These are phyloP conservation scores for Helostoma temminkii DNA, from an alignment of 2,797 vertebrate genomes.

Conservation along the genomic window DNA sequence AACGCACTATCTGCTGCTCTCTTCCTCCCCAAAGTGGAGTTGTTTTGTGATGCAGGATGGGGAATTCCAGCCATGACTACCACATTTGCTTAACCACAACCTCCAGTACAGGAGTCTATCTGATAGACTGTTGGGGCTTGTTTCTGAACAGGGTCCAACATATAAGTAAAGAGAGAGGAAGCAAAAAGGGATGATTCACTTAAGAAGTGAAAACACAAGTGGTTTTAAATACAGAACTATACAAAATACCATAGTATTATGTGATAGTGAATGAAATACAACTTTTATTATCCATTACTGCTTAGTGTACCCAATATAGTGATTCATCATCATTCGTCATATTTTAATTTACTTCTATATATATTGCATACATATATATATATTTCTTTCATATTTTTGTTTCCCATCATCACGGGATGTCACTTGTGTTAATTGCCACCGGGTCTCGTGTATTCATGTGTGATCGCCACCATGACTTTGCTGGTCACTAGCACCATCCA, in stretches of 20 bases:
- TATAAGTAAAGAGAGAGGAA: constrained; percentile 24
- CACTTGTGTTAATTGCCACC: constrained; percentile 39
- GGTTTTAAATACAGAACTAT: constrained; percentile 45
- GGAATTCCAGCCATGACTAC: constrained; percentile 2
- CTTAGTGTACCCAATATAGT: constrained; percentile 42
- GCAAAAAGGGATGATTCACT: constrained; percentile 39
- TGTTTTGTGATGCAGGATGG: neutral
- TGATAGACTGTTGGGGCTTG: constrained; percentile 36
- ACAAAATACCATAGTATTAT: constrained; percentile 47
- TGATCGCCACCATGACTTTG: constrained; percentile 54
- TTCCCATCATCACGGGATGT: constrained; percentile 32
- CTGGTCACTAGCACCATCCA: constrained; percentile 79
- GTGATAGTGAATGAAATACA: constrained; percentile 60
- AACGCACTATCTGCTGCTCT: constrained; percentile 2
- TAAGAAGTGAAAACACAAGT: constrained; percentile 17
- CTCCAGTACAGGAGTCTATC: constrained; percentile 6
- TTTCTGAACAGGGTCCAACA: constrained; percentile 60
- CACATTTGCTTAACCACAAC: constrained; percentile 22
- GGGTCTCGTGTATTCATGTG: constrained; percentile 38
- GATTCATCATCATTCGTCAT: constrained; percentile 57
- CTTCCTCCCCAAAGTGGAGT: neutral
- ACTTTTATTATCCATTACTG: constrained; percentile 47
- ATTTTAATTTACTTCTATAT: constrained; percentile 50
- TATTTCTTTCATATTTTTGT: constrained; percentile 30
- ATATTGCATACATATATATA: constrained; percentile 16